These are phyloP conservation scores for Dolomedes plantarius DNA, from an alignment of 2,888 invertebrate species.

Conservation along the genomic window DNA sequence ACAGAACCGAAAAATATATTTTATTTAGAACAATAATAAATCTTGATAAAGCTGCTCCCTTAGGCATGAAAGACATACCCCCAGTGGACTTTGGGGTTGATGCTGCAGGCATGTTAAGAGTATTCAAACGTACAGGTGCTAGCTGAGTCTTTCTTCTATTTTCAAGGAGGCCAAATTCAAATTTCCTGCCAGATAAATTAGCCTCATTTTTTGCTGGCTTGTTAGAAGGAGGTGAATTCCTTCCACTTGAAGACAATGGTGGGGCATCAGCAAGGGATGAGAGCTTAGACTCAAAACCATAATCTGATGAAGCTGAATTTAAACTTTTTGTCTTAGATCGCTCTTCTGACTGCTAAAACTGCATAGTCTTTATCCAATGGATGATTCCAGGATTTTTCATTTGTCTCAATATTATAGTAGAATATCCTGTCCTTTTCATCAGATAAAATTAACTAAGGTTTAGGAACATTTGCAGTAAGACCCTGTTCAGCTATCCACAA, in stretches of 20 bases:
- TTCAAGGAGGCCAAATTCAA: conserved; percentile 43
- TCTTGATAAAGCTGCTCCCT: conserved; percentile 46
- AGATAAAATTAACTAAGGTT: conserved; percentile 77
- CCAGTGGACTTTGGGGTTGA: conserved; percentile 10
- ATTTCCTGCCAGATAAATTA: conserved; percentile 19
- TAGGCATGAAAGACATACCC: conserved; percentile 62
- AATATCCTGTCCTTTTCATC: conserved; percentile 89
- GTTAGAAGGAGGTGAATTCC: conserved; percentile 24
- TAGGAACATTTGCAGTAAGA: conserved; percentile 49
- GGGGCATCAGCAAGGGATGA: conserved; percentile 66
- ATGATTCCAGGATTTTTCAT: conserved; percentile 94
- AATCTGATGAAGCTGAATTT: conserved; percentile 28
- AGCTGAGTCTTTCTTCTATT: conserved; percentile 52
- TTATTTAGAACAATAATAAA: too few species aligned
- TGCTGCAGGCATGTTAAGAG: conserved; percentile 49
- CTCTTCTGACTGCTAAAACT: conserved; percentile 78
- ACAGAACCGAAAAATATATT: too few species aligned
- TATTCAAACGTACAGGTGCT: conserved; percentile 44
- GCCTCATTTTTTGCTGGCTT: not conserved
- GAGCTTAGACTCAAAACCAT: conserved; percentile 61
- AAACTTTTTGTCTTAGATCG: conserved; percentile 19
- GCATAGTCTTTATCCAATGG: conserved; percentile 91
- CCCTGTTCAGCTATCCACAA: conserved; percentile 83
- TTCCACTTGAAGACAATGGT: conserved; percentile 46
- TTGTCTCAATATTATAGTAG: conserved; percentile 90